Evolutionary conservation across 2,113 vertebrate species (phyloP), one percentile per base, ranked within the genome.

Genomic region (Odontesthes bonariensis): DNA sequence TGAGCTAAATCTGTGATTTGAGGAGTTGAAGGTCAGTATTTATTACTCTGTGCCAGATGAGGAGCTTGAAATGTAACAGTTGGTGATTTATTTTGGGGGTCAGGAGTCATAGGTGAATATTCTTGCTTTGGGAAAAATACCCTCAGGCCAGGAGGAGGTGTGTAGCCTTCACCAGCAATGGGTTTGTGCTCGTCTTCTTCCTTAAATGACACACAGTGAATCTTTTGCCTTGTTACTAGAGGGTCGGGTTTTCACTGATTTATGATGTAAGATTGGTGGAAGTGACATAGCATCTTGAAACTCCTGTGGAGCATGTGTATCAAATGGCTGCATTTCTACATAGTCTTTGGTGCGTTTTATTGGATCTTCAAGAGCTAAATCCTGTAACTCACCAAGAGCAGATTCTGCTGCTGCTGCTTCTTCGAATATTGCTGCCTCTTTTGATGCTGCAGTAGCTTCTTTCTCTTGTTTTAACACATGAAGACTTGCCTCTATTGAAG

Each of bases 351-450:
- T 57, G 23, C 67, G 38, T 57, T 32, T 11, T 14, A 10, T 27
- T 8, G 35, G 22, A 33, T 69, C 67, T 32, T 69, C 53, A 69
- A 42, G 17, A 42, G 27, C 8, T 8, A 38, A 38, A 38, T 52
- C 23, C 27, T 65, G 47, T 53, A 38, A 38, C 19, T 31, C 19
- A 52, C 14, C 16, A 52, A 14, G 47, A 63, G 5, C 16, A 12
- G 20, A 22, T 10, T 69, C 35, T 22, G 40, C 20, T 3, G 9
- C 16, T 49, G 20, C 55, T 0, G 32, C 46, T 23, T 59, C 31
- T 27, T 27, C 57, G 54, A 60, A 58, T 5, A 70, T 59, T n/a
- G 56, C 68, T 23, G 55, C 68, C 32, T 70, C 67, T 42, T 46
- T 69, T 19, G 49, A 53, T 58, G 55, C 68, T 6, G 6, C 58